Conservation (phyloP, 2,113 vertebrate genomes). For the Spilogale gracilis region DNA sequence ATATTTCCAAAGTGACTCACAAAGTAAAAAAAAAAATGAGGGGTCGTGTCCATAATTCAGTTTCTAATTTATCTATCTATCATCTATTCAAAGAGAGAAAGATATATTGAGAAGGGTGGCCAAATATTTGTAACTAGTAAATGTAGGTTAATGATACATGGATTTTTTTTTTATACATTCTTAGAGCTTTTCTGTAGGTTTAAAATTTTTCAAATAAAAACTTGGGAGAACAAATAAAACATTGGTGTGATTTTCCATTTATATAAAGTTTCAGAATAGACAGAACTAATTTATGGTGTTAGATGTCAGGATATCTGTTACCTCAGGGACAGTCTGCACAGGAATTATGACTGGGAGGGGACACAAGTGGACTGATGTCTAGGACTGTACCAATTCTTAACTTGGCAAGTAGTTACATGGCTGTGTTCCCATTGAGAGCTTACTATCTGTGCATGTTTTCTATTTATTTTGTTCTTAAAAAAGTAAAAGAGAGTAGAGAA, state of each 20-base stretch:
- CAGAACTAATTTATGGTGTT: neutral
- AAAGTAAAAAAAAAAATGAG: neutral
- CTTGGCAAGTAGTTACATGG: neutral
- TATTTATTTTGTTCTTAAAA: neutral
- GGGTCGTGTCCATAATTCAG: neutral
- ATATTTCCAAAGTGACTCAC: neutral
- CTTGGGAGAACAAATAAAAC: neutral
- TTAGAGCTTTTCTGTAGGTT: neutral
- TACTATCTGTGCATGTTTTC: neutral
- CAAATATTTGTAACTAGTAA: neutral
- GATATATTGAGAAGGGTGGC: neutral
- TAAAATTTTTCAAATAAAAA: constrained; percentile 23
- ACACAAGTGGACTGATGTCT: neutral
- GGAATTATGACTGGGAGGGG: neutral
- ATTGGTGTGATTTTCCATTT: neutral
- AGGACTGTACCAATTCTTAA: neutral
- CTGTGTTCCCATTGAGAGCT: neutral
- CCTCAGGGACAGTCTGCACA: neutral
- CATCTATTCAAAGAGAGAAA: neutral
- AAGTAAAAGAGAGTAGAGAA: neutral
- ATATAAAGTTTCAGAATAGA: neutral
- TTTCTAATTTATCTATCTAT: neutral
- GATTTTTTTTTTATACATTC: neutral
- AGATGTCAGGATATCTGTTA: neutral
- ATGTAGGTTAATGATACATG: neutral